Evolutionary conservation across 2,888 invertebrate genomes (phyloP).

Genomic region (Acrocyrtus sp.): DNA sequence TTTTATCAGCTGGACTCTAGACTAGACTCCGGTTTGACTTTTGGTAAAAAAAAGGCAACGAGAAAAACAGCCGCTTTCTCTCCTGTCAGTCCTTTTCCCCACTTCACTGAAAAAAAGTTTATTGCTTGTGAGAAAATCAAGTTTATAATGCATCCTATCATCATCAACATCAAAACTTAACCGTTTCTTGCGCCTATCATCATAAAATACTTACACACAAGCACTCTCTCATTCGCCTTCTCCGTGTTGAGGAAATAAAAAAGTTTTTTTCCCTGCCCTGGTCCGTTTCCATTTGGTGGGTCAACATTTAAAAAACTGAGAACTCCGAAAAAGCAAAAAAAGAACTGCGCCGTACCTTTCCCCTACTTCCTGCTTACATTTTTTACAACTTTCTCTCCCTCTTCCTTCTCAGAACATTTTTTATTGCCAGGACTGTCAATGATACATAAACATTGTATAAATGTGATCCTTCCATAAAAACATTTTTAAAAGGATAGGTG

Average conservation of each 20-base stretch:
- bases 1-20: background rate
- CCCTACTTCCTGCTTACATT: constrained; percentile 44
- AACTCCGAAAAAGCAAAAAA: too few species aligned
- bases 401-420: constrained; percentile 41
- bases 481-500: constrained; percentile 10
- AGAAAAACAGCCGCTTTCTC: constrained; percentile 18
- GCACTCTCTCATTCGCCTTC: too few species aligned
- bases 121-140: constrained; percentile 44
- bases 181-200: too few species aligned
- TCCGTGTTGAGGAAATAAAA: too few species aligned
- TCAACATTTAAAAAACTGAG: too few species aligned
- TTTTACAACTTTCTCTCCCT: constrained; percentile 55
- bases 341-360: constrained; percentile 48
- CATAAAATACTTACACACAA: too few species aligned
- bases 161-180: too few species aligned
- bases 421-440: constrained; percentile 40
- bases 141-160: constrained; percentile 35
- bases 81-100: constrained; percentile 1
- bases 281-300: too few species aligned
- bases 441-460: constrained; percentile 2
- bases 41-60: constrained; percentile 9
- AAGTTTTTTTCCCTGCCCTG: too few species aligned
- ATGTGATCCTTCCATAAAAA: constrained; percentile 1
- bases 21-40: background rate
- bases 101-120: too few species aligned